phyloP scores from a whole-genome alignment of 2,113 vertebrate genomes.

The Chaetura pelagica region DNA sequence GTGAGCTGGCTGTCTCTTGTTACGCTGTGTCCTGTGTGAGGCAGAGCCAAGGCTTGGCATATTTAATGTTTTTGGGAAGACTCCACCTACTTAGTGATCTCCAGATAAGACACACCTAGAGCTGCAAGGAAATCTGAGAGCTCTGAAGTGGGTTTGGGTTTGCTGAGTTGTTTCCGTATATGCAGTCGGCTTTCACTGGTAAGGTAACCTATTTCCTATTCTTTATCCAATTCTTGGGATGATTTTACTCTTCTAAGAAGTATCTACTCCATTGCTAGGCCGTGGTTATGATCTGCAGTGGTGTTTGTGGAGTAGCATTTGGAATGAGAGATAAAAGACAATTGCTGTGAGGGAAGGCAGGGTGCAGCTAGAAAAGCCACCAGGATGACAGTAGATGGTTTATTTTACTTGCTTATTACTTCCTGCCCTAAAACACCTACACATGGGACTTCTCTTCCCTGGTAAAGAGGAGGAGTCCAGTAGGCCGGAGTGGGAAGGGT shows the following conservation, averaged over 20 bases:
- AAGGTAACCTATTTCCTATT: neutral
- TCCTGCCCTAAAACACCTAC: neutral
- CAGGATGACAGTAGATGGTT: neutral
- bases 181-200: neutral
- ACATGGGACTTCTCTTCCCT: neutral
- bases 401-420: constrained; percentile 4
- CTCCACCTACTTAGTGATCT: neutral
- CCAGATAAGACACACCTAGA: neutral
- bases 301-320: neutral
- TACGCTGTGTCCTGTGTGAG: neutral
- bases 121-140: neutral
- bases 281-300: neutral
- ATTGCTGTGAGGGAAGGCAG: neutral
- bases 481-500: constrained; percentile 50
- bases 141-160: neutral
- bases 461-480: neutral
- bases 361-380: neutral
- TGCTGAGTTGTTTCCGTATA: neutral
- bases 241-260: neutral
- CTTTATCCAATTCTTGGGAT: neutral
- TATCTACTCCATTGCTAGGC: neutral
- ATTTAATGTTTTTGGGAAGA: neutral
- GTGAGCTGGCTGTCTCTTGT: neutral
- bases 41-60: neutral
- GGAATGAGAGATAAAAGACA: neutral